Base-by-base conservation (phyloP, 2,888 invertebrate species). In the Cephus spinipes region DNA sequence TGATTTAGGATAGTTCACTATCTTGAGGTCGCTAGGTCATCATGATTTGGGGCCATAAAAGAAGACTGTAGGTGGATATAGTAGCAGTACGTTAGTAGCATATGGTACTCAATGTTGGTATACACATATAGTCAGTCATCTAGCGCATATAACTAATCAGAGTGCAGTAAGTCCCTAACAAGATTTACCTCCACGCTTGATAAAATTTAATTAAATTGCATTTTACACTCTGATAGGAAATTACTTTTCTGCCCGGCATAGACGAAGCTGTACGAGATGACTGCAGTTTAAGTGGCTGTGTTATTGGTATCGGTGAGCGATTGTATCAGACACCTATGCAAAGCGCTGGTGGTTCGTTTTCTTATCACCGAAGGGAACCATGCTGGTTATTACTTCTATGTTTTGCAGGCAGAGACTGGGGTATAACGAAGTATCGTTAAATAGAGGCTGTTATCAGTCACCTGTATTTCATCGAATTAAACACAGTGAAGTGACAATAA, bases 151-250 rank as follows among this genome's bases (percentile, higher is more conserved):
- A 55, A 23, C 55, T 55, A 55, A 55, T 55, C 55, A 55, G 23
- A 55, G 32, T 33, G 71, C 71, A 33, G 33, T 23, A 71, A 31
- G 34, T 73, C 76, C 75, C 78, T 81, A 83, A 85, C 82, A 80
- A 83, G 82, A 80, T 83, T 84, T 82, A 80, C 79, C 81, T 81
- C 77, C 82, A 76, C 74, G 81, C 81, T 80, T 75, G 81, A 80
- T 81, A 81, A 80, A 83, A 84, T 87, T 88, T 85, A 85, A 88
- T 87, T 86, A 86, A 89, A 88, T 84, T 83, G 84, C 81, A 76
- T 81, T 80, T 84, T 81, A 80, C 74, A 79, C 79, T 32, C 81
- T 77, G 85, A 86, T 85, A 85, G 84, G 83, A 83, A 85, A 88
- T 87, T 82, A 83, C 85, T 85, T 87, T 85, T 82, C 84, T 83